Evolutionary conservation across 2,113 vertebrate genomes (phyloP).

Genomic region (Tiliqua scincoides): DNA sequence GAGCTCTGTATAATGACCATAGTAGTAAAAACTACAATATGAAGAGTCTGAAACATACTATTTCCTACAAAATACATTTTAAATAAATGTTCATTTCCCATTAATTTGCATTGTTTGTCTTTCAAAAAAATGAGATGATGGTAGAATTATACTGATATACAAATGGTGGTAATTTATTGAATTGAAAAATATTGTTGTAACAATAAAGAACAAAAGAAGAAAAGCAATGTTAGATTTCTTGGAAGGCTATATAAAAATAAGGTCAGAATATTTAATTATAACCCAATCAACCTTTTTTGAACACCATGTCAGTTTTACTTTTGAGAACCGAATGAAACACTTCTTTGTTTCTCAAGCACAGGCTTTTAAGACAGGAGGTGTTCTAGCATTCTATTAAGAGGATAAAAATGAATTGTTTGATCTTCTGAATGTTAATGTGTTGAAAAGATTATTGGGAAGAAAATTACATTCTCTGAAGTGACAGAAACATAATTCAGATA

Average conservation of each 20-base stretch:
- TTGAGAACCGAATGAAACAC: conserved; percentile 81
- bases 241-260: conserved; percentile 46
- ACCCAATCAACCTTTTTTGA: conserved; percentile 80
- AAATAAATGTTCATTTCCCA: neutral
- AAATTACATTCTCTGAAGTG: conserved; percentile 81
- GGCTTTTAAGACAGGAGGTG: conserved; percentile 64
- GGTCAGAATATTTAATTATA: conserved; percentile 81
- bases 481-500: conserved; percentile 81
- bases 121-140: neutral
- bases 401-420: conserved; percentile 80
- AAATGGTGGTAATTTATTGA: neutral
- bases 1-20: neutral
- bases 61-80: neutral
- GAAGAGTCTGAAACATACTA: neutral
- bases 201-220: conserved; percentile 11
- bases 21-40: neutral
- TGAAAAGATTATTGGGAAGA: conserved; percentile 81
- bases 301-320: conserved; percentile 81
- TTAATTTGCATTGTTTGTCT: conserved; percentile 4
- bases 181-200: conserved; percentile 19
- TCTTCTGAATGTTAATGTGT: conserved; percentile 84
- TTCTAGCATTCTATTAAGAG: conserved; percentile 70
- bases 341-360: conserved; percentile 77
- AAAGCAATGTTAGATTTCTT: conserved; percentile 47
- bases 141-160: neutral